These are phyloP conservation scores for Diarsia rubi DNA, from an alignment of 2,888 invertebrate species.

Conservation along the genomic window DNA sequence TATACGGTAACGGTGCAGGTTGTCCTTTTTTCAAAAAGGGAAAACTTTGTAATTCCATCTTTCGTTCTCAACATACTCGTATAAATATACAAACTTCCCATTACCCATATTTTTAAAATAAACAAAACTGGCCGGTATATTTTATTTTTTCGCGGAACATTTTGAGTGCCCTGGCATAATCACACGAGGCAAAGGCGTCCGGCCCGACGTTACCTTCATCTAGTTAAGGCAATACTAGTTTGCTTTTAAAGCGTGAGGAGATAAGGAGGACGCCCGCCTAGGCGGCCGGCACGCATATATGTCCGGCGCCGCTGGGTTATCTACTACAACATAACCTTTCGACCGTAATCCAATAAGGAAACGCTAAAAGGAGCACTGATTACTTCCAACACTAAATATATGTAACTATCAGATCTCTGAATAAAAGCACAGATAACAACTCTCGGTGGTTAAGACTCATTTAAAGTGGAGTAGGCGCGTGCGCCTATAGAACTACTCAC, in stretches of 20 bases:
- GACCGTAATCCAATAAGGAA: conserved; percentile 71
- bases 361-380: conserved; percentile 54
- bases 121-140: not conserved
- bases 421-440: not conserved
- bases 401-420: conserved; percentile 16
- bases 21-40: not conserved
- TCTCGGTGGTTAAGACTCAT: not conserved
- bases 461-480: not conserved
- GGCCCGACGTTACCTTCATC: conserved; percentile 24
- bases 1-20: not conserved
- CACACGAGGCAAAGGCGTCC: not conserved
- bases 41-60: not conserved
- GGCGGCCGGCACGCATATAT: conserved; percentile 69
- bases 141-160: not conserved
- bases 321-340: conserved; percentile 67
- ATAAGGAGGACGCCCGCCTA: conserved; percentile 80
- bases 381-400: conserved; percentile 24
- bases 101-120: not conserved
- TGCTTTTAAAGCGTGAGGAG: conserved; percentile 84
- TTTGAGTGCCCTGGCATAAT: not conserved
- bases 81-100: not conserved
- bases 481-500: not conserved
- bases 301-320: conserved; percentile 62
- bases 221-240: conserved; percentile 85
- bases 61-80: not conserved